Evolutionary conservation across 2,888 invertebrate species (phyloP).

Genomic region (Latrodectus hesperus): DNA sequence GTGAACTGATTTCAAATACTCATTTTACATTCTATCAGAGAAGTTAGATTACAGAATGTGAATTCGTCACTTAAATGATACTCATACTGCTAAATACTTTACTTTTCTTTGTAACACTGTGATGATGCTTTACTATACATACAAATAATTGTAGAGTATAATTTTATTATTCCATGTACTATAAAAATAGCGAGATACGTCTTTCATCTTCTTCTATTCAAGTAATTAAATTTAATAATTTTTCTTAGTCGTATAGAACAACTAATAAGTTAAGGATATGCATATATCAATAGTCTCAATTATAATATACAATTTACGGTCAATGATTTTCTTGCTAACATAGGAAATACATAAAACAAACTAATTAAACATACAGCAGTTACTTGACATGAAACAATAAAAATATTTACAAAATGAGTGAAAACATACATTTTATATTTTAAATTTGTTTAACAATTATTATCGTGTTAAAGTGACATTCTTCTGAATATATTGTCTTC

Average conservation of each 20-base stretch:
- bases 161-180: background rate
- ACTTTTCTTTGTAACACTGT: background rate
- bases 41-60: constrained; percentile 3
- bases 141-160: background rate
- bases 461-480: background rate
- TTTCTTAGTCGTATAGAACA: background rate
- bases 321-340: no score
- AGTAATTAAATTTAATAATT: no score
- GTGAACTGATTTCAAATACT: background rate
- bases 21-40: background rate
- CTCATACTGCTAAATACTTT: background rate
- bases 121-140: background rate
- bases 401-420: no score
- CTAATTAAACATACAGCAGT: no score
- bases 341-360: no score
- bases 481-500: constrained; percentile 5
- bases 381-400: no score
- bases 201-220: no score
- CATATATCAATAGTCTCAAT: background rate
- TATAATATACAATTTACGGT: background rate
- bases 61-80: background rate
- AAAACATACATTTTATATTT: no score
- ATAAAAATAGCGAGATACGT: background rate
- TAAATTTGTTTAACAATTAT: background rate
- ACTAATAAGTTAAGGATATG: background rate